Conservation (phyloP, 2,888 invertebrate species). For the Volucella inflata region DNA sequence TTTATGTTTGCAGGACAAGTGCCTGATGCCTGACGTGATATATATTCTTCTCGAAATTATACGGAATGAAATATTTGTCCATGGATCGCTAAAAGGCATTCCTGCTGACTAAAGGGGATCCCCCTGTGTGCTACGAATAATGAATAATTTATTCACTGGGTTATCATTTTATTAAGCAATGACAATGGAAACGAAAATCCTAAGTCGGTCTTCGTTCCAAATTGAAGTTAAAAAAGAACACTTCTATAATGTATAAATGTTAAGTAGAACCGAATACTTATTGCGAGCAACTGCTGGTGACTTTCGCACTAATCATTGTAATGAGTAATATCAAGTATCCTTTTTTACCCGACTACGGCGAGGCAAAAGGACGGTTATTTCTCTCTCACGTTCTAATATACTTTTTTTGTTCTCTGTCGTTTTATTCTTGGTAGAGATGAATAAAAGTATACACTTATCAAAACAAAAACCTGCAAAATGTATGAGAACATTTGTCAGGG, state of each 20-base stretch:
- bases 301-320: conserved; percentile 27
- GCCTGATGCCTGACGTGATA: conserved; percentile 30
- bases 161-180: conserved; percentile 43
- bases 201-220: conserved; percentile 9
- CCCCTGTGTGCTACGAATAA: conserved; percentile 35
- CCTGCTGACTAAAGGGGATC: conserved; percentile 17
- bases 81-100: conserved; percentile 5
- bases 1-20: conserved; percentile 50
- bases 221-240: neutral
- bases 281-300: conserved; percentile 10
- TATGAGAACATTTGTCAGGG: conserved; percentile 19
- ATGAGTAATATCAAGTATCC: conserved; percentile 7
- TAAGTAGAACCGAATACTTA: neutral
- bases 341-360: neutral
- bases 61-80: conserved; percentile 39
- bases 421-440: neutral
- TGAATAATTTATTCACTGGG: conserved; percentile 70
- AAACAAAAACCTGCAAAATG: neutral
- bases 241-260: conserved; percentile 4
- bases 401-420: neutral
- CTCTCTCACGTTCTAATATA: neutral
- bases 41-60: conserved; percentile 35
- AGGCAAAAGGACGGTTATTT: too few relatives aligned
- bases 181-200: conserved; percentile 12
- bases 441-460: conserved; percentile 5